Evolutionary conservation across 1,140 invertebrate genomes (phyloP).

Genomic region (Paramacrobiotus metropolitanus): DNA sequence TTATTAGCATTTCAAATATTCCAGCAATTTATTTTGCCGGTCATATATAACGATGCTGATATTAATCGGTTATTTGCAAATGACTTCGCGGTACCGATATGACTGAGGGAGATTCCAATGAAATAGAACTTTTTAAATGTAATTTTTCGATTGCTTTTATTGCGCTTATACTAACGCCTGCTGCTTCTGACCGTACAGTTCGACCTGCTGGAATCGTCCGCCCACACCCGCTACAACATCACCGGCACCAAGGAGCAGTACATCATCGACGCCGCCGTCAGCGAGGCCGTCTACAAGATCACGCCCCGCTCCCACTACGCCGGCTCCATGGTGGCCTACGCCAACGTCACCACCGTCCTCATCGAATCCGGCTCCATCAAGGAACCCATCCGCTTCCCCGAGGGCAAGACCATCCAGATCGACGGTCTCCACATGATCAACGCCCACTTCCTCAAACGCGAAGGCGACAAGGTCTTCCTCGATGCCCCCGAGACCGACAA

Average conservation of each 20-base stretch:
- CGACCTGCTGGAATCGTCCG: not conserved
- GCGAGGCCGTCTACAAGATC: slow-evolving; percentile 6
- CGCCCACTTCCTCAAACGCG: not conserved
- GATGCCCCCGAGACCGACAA: not conserved
- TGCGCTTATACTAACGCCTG: no score
- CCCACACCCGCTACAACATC: slow-evolving; percentile 12
- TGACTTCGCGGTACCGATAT: no score
- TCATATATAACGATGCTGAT: no score
- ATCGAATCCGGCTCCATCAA: slow-evolving; percentile 4
- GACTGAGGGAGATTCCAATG: no score
- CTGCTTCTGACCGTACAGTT: no score
- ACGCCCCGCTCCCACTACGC: not conserved
- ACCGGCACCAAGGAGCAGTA: slow-evolving; percentile 11
- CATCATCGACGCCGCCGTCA: slow-evolving; percentile 13
- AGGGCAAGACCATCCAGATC: slow-evolving; percentile 1
- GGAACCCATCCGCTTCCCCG: not conserved
- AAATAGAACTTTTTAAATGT: no score
- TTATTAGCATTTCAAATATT: no score
- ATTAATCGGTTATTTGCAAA: no score
- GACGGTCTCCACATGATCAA: slow-evolving; percentile 4
- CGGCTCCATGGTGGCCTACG: slow-evolving; percentile 1
- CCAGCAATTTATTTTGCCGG: no score
- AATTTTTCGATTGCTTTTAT: no score
- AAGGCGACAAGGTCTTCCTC: not conserved
- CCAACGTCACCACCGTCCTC: not conserved